Conservation (phyloP, 2,888 invertebrate species). For the Tyria jacobaeae region DNA sequence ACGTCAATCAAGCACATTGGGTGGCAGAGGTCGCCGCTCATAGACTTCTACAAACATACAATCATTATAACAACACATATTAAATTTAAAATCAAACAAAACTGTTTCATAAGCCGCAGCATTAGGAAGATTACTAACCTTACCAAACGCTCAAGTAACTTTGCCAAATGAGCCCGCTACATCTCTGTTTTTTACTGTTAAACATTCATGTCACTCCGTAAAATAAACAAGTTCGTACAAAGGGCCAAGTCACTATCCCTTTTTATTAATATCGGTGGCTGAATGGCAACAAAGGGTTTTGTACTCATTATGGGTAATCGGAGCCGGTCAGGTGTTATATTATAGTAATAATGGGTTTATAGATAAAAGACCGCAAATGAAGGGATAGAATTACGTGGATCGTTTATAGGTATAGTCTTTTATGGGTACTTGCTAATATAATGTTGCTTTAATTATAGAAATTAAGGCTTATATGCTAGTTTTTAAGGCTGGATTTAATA, state of each 20-base stretch:
- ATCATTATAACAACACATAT: conserved; percentile 29
- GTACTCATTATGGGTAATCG: conserved; percentile 80
- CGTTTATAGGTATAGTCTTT: conserved; percentile 29
- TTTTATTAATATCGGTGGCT: conserved; percentile 82
- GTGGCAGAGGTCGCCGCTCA: conserved; percentile 80
- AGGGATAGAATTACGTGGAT: conserved; percentile 43
- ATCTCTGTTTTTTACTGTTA: conserved; percentile 76
- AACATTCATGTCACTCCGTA: conserved; percentile 79
- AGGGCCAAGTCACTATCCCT: conserved; percentile 76
- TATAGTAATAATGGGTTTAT: conserved; percentile 76
- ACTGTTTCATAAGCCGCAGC: conserved; percentile 44
- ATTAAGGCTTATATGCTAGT: neutral
- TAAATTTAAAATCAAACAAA: conserved; percentile 44
- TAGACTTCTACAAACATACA: conserved; percentile 63
- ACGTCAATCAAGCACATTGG: conserved; percentile 83
- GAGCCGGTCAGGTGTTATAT: conserved; percentile 82
- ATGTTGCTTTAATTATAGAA: neutral
- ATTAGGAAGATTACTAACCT: conserved; percentile 48
- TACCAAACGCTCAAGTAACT: conserved; percentile 43
- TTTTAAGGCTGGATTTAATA: neutral
- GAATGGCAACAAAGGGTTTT: conserved; percentile 80
- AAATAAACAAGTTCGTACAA: conserved; percentile 80
- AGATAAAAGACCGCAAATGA: conserved; percentile 59
- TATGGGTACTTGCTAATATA: neutral
- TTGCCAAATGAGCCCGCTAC: conserved; percentile 58